Base-by-base conservation (phyloP, 2,888 invertebrate genomes). In the Ceratothoa steindachneri region DNA sequence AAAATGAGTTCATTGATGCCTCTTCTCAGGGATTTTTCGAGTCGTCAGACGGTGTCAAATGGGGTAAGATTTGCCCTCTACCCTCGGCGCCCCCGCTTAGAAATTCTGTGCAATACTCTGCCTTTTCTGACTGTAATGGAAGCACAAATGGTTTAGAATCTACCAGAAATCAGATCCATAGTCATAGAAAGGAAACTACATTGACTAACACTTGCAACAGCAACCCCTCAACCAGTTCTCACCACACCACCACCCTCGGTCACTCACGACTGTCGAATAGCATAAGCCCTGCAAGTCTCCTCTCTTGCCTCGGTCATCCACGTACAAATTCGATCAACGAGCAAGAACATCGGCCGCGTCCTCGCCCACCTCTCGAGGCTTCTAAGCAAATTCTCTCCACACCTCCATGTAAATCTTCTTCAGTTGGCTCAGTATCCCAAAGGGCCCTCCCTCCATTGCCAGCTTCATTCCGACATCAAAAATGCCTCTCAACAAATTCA, bases 21-120 rank as follows among this genome's bases (percentile, higher is more conserved):
- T 69, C 76, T 70, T 60, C 76, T 76, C 76, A 73, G 73, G 76
- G 73, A 73, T 71, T 76, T 73, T 73, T 71, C 67, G 70, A 76
- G 19, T 4, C 22, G 12, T 60, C 60, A 1, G 60, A 60, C 24
- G 60, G 60, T 12, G 12, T 60, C 12, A 60, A 60, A 24, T 60
- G 22, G 60, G 60, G 60, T 24, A 31, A 73, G 64, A 66, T 60
- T 4, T 60, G 60, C 51, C 73, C 70, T 67, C 70, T 73, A 70
- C 69, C 69, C 22, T 51, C 73, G 60, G 73, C 73, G 41, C 69
- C 75, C 70, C 76, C 69, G 64, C 76, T 73, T 76, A 9, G 19
- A 1, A 60, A n/a, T 24, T 60, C 60, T 24, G 60, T 60, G 27
- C n/a, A 60, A 60, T 60, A 60, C 24, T 60, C 60, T 1, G 60